Percentiles rank a stretch among this genome's conserved stretches.
phyloP scores from a whole-genome alignment of 35 echinoderm and acorn worm species.

The Acanthaster planci region DNA sequence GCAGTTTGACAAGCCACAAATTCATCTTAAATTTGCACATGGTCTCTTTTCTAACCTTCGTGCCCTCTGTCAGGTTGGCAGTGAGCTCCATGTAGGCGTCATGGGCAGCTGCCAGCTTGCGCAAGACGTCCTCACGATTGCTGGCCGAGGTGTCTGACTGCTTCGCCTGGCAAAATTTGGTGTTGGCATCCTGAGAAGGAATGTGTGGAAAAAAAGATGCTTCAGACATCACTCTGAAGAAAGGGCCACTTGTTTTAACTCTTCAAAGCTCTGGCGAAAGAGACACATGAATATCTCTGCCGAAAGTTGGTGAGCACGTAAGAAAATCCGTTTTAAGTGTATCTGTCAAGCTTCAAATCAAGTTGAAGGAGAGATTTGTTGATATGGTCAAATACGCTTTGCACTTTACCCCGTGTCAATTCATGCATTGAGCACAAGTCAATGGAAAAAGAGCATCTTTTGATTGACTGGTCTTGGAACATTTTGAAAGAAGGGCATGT shows the following conservation, averaged over 20 bases:
- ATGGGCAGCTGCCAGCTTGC: constrained; percentile 76
- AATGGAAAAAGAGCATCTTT: too few species aligned
- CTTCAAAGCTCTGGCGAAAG: not conserved
- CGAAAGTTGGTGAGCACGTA: not conserved
- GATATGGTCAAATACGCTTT: too few species aligned
- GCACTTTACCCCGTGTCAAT: too few species aligned
- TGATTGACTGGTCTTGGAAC: too few species aligned
- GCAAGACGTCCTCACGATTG: constrained; percentile 74
- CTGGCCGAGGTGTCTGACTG: constrained; percentile 48
- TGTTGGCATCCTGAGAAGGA: constrained; percentile 84
- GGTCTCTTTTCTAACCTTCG: constrained; percentile 53
- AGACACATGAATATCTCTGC: not conserved
- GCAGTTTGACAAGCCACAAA: too few species aligned
- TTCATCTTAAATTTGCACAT: too few species aligned
- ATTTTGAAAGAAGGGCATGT: too few species aligned
- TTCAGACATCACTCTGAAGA: too few species aligned
- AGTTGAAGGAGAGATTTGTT: too few species aligned
- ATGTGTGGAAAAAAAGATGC: not conserved
- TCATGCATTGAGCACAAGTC: too few species aligned
- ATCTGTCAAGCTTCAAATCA: too few species aligned
- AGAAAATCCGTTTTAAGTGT: too few species aligned
- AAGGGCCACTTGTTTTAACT: not conserved
- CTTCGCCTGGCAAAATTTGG: constrained; percentile 81
- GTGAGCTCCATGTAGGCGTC: constrained; percentile 94
- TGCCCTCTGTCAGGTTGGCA: constrained; percentile 87